Evolutionary conservation across 2,113 vertebrate genomes (phyloP).

Genomic region (Thermophis baileyi): DNA sequence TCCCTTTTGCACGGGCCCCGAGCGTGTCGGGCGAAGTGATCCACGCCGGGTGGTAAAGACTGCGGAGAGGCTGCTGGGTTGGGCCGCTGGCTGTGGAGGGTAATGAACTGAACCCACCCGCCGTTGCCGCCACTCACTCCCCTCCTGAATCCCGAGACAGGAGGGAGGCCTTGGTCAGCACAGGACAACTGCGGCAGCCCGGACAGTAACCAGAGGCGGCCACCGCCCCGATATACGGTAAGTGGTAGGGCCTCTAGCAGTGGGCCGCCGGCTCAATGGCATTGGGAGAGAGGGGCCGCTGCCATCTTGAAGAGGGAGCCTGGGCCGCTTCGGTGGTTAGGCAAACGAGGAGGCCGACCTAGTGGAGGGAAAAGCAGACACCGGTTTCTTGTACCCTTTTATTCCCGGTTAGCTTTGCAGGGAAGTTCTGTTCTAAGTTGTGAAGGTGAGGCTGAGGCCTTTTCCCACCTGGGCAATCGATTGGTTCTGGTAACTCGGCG

Average conservation of each 20-base stretch:
- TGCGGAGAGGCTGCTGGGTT: slow-evolving; percentile 54
- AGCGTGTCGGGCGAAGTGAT: slow-evolving; percentile 36
- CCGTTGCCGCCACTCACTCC: slow-evolving; percentile 35
- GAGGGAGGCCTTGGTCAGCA: slow-evolving; percentile 53
- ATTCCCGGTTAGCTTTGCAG: not conserved
- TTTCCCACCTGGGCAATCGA: not conserved
- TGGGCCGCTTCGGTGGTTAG: not conserved
- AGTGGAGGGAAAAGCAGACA: slow-evolving; percentile 10
- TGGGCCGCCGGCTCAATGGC: slow-evolving; percentile 50
- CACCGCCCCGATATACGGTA: slow-evolving; percentile 40
- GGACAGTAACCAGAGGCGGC: slow-evolving; percentile 17
- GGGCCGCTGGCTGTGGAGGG: slow-evolving; percentile 51
- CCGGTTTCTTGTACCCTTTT: not conserved
- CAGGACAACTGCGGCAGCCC: not conserved
- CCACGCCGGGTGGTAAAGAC: slow-evolving; percentile 35
- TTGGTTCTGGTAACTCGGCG: not conserved
- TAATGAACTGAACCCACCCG: slow-evolving; percentile 41
- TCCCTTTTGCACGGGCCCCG: slow-evolving; percentile 20
- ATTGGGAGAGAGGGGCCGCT: slow-evolving; percentile 58
- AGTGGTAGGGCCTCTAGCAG: slow-evolving; percentile 51
- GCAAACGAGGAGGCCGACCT: slow-evolving; percentile 19
- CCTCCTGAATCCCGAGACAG: slow-evolving; percentile 33
- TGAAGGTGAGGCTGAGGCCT: slow-evolving; percentile 14
- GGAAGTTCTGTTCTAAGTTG: not conserved
- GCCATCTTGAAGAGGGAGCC: slow-evolving; percentile 60